These are phyloP conservation scores for Ranitomeya variabilis DNA, from an alignment of 2,113 vertebrate genomes.

Conservation along the genomic window DNA sequence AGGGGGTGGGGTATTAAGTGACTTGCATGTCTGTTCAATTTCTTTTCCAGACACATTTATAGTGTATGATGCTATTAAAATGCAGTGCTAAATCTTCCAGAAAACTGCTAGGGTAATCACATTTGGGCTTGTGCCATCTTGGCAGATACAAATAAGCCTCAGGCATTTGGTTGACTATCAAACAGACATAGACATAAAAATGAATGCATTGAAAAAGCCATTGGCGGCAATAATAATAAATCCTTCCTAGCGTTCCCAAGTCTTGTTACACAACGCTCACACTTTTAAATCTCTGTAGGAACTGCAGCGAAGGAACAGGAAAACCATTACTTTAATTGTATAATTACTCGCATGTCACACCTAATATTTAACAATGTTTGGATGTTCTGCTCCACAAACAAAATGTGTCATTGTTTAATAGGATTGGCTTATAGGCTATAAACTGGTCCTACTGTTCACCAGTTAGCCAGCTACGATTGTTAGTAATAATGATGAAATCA, in stretches of 20 bases:
- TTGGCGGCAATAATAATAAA: conserved; percentile 84
- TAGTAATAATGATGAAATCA: not conserved
- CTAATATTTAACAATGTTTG: conserved; percentile 60
- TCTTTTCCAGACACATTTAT: conserved; percentile 57
- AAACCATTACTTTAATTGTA: conserved; percentile 68
- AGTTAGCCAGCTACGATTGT: not conserved
- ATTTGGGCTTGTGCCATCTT: conserved; percentile 76
- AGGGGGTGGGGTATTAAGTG: conserved; percentile 55
- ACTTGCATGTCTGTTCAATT: conserved; percentile 56
- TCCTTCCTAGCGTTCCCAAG: conserved; percentile 79
- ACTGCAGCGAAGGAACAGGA: conserved; percentile 70
- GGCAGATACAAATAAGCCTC: conserved; percentile 73
- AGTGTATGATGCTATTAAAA: conserved; percentile 59
- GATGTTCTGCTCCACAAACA: conserved; percentile 7
- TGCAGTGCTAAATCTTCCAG: conserved; percentile 67
- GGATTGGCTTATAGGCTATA: not conserved
- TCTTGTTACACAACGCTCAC: conserved; percentile 76
- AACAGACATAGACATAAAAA: conserved; percentile 71
- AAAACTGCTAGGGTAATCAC: conserved; percentile 72
- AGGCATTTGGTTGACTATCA: conserved; percentile 76
- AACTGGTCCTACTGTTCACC: not conserved
- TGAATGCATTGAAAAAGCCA: conserved; percentile 81
- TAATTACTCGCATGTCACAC: conserved; percentile 72
- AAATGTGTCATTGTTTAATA: conserved; percentile 26
- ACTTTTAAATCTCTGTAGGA: conserved; percentile 73